Evolutionary conservation across 1,140 invertebrate species (phyloP).

Genomic region (Lycorma delicatula): DNA sequence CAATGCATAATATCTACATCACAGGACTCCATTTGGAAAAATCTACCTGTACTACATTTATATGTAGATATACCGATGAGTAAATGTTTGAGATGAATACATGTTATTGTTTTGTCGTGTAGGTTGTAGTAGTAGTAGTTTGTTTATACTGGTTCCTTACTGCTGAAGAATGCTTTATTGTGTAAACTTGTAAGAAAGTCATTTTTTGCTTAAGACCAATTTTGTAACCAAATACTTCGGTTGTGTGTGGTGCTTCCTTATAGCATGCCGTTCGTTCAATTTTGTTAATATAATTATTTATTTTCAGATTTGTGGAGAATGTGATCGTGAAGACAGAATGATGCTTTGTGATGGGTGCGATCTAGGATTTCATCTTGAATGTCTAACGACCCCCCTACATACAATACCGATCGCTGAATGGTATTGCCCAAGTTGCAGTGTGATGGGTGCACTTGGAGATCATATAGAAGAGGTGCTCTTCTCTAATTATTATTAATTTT

Average conservation of each 20-base stretch:
- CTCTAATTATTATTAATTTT: not conserved
- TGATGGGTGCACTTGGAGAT: constrained; percentile 20
- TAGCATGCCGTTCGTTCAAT: not conserved
- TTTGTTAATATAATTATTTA: constrained; percentile 2
- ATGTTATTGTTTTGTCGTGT: too few relatives aligned
- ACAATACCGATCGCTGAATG: constrained; percentile 73
- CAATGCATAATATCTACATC: too few relatives aligned
- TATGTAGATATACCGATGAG: too few relatives aligned
- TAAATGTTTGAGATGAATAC: too few relatives aligned
- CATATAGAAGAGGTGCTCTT: not conserved
- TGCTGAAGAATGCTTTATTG: too few relatives aligned
- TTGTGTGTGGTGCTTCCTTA: not conserved
- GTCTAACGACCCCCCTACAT: constrained; percentile 67
- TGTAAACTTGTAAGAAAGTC: too few relatives aligned
- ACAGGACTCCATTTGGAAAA: too few relatives aligned
- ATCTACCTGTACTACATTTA: too few relatives aligned
- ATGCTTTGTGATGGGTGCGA: constrained; percentile 84
- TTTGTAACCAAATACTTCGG: not conserved
- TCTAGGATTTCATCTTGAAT: constrained; percentile 74
- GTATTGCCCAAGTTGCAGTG: constrained; percentile 72
- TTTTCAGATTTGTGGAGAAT: constrained; percentile 59
- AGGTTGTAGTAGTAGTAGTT: too few relatives aligned
- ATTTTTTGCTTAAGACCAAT: not conserved
- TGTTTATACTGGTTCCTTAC: too few relatives aligned
- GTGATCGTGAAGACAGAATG: constrained; percentile 77